These are phyloP conservation scores for Buathra laborator DNA, from an alignment of 2,888 invertebrate genomes.

Conservation along the genomic window DNA sequence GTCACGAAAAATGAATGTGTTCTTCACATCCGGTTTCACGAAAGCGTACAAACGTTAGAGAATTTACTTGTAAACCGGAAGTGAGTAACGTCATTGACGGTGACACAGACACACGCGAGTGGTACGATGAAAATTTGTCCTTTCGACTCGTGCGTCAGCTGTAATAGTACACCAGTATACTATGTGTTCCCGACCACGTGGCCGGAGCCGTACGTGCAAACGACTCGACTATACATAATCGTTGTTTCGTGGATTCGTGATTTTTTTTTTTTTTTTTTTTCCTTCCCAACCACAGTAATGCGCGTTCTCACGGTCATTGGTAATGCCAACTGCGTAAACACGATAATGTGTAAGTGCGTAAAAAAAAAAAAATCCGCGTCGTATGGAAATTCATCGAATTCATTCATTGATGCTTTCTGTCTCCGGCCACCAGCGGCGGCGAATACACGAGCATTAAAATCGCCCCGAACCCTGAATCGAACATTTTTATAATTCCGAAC, in stretches of 20 bases:
- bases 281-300: not conserved
- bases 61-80: conserved; percentile 51
- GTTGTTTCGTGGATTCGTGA: not conserved
- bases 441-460: no score
- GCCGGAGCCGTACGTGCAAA: not conserved
- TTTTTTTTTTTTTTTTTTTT: not conserved
- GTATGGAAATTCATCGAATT: conserved; percentile 29
- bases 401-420: conserved; percentile 50
- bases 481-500: no score
- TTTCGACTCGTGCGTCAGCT: conserved; percentile 14
- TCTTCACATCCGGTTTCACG: conserved; percentile 53
- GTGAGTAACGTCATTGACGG: conserved; percentile 31
- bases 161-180: not conserved
- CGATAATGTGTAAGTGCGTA: conserved; percentile 17
- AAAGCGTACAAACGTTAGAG: conserved; percentile 6
- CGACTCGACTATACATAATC: not conserved
- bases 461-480: no score
- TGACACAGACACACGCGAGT: not conserved
- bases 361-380: conserved; percentile 29
- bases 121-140: conserved; percentile 34
- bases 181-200: conserved; percentile 13
- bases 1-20: not conserved
- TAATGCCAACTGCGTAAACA: conserved; percentile 33
- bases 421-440: not conserved
- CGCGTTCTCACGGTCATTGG: conserved; percentile 48